Conservation (phyloP, 2,113 vertebrate genomes). For the Coturnix japonica region DNA sequence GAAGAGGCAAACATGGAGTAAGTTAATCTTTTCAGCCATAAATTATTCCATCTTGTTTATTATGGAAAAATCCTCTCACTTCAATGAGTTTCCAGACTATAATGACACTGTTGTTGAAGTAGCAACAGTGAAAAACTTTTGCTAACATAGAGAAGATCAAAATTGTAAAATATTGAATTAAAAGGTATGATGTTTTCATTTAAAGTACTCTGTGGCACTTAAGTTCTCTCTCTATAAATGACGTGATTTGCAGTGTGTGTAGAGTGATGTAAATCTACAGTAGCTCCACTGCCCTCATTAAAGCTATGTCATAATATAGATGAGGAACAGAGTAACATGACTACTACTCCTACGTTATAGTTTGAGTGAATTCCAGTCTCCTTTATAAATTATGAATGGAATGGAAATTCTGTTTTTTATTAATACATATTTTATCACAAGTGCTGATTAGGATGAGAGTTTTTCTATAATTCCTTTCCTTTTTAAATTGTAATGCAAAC, state of each 20-base stretch:
- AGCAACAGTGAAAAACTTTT: neutral
- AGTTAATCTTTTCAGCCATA: neutral
- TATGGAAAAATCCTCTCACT: neutral
- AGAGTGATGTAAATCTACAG: neutral
- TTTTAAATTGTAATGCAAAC: slow-evolving; percentile 29
- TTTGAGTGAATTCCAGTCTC: neutral
- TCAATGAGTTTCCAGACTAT: neutral
- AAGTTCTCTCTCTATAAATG: neutral
- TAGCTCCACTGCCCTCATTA: neutral
- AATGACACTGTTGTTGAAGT: neutral
- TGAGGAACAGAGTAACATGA: neutral
- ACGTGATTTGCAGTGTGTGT: neutral
- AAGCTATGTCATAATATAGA: neutral
- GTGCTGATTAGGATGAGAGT: neutral
- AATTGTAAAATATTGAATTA: neutral
- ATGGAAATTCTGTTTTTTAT: slow-evolving; percentile 28
- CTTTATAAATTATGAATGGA: slow-evolving; percentile 49
- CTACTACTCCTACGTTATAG: neutral
- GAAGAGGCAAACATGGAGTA: neutral
- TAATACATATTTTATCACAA: slow-evolving; percentile 51
- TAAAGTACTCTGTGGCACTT: neutral
- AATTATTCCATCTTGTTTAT: neutral
- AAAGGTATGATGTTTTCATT: neutral
- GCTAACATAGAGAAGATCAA: neutral
- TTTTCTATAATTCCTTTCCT: slow-evolving; percentile 40